Base-by-base conservation (phyloP, 2,113 vertebrate genomes). In the Chamaetylas fuelleborni region DNA sequence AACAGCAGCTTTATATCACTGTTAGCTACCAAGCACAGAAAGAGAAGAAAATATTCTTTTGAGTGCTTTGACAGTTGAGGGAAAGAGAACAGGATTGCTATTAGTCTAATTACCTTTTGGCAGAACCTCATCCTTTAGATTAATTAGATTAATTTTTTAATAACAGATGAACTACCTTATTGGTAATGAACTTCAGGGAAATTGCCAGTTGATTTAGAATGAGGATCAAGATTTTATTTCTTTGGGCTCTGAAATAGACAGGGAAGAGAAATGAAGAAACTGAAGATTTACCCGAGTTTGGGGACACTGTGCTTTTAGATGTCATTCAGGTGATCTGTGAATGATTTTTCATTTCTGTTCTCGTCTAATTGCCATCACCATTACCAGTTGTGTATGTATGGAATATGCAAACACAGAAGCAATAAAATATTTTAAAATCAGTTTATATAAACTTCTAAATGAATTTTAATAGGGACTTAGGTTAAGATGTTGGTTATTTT, bases 371-470 rank as follows among this genome's bases (percentile, higher is more conserved):
- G 66, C 18, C 23, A 25, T 66, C 45, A 23, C 54, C 19, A 45
- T 45, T 45, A 62, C 34, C 64, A 40, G 29, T 58, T 77, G 9
- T 78, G 16, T 92, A 47, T 90, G 58, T 79, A 81, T 5, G 17
- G 34, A 61, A 40, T 80, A 45, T 92, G 65, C 79, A 92, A 88
- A 70, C 31, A 57, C 2, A 62, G 81, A 92, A 96, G 87, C 94
- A 96, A 96, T 94, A 95, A 90, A 80, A 43, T 62, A 88, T 83
- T 96, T 95, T 81, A 2, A 40, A 82, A 73, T 80, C 5, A 4
- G 3, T 81, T 88, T 82, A 26, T 58, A 73, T 51, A 65, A 69
- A 29, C 13, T 82, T 69, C 24, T 72, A 47, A 82, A 58, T 51
- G 25, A 33, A 54, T 73, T 83, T 80, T 61, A 86, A 45, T 61